phyloP scores from a whole-genome alignment of 2,888 invertebrate genomes.

The Pristionchus fissidentatus region DNA sequence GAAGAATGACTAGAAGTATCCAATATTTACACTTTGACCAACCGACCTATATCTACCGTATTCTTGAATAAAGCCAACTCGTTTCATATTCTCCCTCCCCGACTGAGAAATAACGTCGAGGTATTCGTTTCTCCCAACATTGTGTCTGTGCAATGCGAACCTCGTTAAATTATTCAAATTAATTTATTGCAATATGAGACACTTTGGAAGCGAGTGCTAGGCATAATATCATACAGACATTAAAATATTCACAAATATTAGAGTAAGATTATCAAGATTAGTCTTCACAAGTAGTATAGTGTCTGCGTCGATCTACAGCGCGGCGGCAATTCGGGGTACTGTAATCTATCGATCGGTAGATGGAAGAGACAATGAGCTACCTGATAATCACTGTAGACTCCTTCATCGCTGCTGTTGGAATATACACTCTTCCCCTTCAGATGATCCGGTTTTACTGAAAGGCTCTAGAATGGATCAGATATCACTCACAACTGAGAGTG shows the following conservation, averaged over 20 bases:
- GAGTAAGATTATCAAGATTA: not conserved
- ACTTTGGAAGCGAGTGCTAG: not conserved
- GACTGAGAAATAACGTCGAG: constrained; percentile 12
- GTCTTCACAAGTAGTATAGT: constrained; percentile 2
- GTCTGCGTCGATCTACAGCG: not conserved
- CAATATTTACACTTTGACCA: not conserved
- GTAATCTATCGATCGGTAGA: not conserved
- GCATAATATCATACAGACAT: too few species aligned
- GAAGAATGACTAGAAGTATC: not conserved
- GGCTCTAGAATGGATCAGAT: too few species aligned
- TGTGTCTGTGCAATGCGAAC: constrained; percentile 11
- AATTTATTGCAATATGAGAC: not conserved
- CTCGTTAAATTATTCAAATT: constrained; percentile 2
- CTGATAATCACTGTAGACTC: constrained; percentile 31
- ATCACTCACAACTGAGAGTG: too few species aligned
- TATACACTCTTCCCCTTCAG: not conserved
- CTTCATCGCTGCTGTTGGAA: not conserved
- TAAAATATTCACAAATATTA: constrained; percentile 31
- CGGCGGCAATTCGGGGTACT: not conserved
- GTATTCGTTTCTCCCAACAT: not conserved
- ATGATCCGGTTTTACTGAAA: not conserved
- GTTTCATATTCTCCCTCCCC: constrained; percentile 21
- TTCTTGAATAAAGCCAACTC: not conserved
- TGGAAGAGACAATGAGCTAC: not conserved
- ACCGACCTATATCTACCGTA: too few species aligned